Evolutionary conservation across 2,113 vertebrate species (phyloP).

Genomic region (Micronisus gabar): DNA sequence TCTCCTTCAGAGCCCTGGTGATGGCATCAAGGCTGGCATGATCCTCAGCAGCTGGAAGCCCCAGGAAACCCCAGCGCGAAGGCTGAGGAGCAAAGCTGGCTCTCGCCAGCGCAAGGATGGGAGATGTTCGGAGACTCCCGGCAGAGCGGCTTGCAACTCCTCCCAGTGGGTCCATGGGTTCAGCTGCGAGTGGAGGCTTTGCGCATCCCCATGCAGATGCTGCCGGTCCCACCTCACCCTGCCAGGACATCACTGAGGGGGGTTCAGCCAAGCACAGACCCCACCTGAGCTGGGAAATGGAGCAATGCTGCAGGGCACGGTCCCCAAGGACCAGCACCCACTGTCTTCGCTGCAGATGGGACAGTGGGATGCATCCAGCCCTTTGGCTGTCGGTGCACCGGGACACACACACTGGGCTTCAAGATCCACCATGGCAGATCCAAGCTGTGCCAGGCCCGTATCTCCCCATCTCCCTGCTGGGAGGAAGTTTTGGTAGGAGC

Average conservation of each 20-base stretch:
- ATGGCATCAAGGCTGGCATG: background rate
- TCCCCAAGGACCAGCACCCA: background rate
- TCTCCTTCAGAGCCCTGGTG: background rate
- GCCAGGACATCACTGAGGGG: background rate
- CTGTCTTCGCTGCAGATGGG: background rate
- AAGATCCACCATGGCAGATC: background rate
- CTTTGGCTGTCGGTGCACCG: background rate
- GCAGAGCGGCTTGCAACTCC: background rate
- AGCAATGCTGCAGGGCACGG: background rate
- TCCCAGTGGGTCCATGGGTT: background rate
- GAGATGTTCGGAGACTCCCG: background rate
- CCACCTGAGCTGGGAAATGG: background rate
- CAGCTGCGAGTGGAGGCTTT: background rate
- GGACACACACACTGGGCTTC: accelerated
- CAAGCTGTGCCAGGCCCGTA: background rate
- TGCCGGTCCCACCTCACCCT: background rate
- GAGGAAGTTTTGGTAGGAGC: background rate
- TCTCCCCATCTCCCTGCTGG: background rate
- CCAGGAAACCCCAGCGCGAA: background rate
- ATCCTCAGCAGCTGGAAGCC: background rate
- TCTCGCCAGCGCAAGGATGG: background rate
- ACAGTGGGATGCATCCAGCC: background rate
- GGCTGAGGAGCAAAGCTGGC: background rate
- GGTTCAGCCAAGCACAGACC: background rate
- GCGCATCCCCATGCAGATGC: background rate